Conservation (phyloP, 2,113 vertebrate genomes). For the Heterochromis multidens region DNA sequence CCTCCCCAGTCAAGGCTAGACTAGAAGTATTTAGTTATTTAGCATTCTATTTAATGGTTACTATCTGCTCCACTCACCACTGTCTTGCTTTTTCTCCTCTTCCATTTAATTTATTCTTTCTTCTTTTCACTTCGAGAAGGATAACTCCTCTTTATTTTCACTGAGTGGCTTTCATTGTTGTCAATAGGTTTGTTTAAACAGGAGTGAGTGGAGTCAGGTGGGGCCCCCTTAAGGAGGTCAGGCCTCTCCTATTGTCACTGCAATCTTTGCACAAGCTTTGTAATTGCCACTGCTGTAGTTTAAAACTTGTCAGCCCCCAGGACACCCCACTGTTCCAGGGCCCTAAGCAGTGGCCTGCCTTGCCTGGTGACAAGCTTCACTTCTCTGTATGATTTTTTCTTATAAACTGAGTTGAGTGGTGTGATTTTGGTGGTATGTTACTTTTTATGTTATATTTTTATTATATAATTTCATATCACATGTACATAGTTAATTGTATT, state of each 20-base stretch:
- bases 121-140: too few species aligned
- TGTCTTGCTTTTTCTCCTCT: too few species aligned
- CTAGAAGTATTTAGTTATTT: background rate
- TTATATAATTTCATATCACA: too few species aligned
- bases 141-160: background rate
- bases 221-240: background rate
- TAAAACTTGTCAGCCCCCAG: background rate
- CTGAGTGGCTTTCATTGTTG: background rate
- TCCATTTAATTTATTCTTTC: too few species aligned
- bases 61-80: too few species aligned
- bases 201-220: background rate
- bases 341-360: background rate
- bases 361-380: background rate
- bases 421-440: too few species aligned
- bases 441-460: too few species aligned
- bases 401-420: background rate
- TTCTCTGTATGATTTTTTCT: background rate
- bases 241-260: background rate
- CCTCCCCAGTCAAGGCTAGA: background rate
- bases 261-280: background rate
- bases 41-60: background rate
- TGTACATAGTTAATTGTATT: too few species aligned
- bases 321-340: background rate
- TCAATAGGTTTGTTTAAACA: background rate
- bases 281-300: background rate